Percentiles rank a stretch among this genome's conserved stretches.
phyloP scores from a whole-genome alignment of 2,888 invertebrate species.

The Pterobdella sp. region DNA sequence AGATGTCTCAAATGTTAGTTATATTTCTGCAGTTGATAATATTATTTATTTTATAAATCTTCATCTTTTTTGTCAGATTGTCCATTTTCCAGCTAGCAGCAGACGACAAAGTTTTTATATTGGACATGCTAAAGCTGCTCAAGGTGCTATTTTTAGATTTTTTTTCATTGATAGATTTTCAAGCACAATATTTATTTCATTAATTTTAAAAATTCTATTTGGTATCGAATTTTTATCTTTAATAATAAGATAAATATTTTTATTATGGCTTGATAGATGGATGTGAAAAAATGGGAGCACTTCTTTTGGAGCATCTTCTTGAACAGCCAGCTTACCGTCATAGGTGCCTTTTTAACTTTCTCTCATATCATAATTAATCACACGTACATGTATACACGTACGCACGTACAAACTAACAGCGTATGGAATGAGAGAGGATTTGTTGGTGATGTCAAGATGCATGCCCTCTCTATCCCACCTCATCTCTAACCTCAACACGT shows the following conservation, averaged over 20 bases:
- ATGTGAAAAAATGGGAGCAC: slow-evolving; percentile 4
- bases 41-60: no score
- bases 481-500: neutral
- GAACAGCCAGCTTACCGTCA: neutral
- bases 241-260: no score
- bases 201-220: no score
- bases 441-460: neutral
- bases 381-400: neutral
- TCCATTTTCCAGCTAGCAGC: slow-evolving; percentile 20
- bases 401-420: neutral
- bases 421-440: neutral
- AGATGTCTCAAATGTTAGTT: no score
- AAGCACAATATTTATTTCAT: no score
- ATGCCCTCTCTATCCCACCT: neutral
- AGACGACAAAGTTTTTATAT: neutral
- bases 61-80: slow-evolving; percentile 1
- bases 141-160: neutral
- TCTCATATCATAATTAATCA: neutral
- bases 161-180: no score
- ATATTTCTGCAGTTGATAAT: no score
- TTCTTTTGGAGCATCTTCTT: slow-evolving; percentile 14
- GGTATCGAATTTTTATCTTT: no score
- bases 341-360: neutral
- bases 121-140: slow-evolving; percentile 9
- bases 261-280: neutral